Base-by-base conservation (phyloP, 2,888 invertebrate genomes). In the Cheilosia grossa region DNA sequence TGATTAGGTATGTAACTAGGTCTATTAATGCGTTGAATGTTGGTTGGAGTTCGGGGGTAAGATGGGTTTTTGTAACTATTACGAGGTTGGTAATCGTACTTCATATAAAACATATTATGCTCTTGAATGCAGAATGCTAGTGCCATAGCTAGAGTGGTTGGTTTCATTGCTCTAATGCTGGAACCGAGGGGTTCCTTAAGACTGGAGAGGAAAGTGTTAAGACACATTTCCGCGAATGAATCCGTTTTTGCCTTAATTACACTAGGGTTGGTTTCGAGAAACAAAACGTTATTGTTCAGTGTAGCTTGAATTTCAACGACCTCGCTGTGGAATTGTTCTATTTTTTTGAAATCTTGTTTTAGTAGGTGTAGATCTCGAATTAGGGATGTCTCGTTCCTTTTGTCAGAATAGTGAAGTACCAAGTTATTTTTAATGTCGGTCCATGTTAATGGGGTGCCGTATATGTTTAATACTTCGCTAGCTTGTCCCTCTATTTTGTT, bases 301-400 rank as follows among this genome's bases (percentile, higher is more conserved):
- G 47, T 27, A 4, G 61, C 61, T 33, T 64, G 49, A 15, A 51
- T 64, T 49, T 64, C 63, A 33, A 64, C 64, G 10, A 64, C 21
- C 51, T 64, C 49, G 19, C 21, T 64, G 40, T 64, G 37, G 13
- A 66, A 66, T 42, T 42, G 40, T 24, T 66, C 66, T 27, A 42
- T 33, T 6, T 17, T 53, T 66, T 53, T 53, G 2, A 0, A 19
- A 13, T 40, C 27, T 66, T 66, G 53, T 53, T 66, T 53, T 1
- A 53, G 40, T 17, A 66, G 5, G 10, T 66, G 53, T 2, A 53
- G 42, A n/a, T 64, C 64, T 15, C 49, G n/a, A 9, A 63, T 64
- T 40, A 69, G 47, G 21, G 59, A 53, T 59, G 61, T 72, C 49
- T 70, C 70, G 27, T 58, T 69, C 19, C 69, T 21, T 21, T 21